Base-by-base conservation (phyloP, 2,888 invertebrate genomes). In the Chrysopilus asiliformis region DNA sequence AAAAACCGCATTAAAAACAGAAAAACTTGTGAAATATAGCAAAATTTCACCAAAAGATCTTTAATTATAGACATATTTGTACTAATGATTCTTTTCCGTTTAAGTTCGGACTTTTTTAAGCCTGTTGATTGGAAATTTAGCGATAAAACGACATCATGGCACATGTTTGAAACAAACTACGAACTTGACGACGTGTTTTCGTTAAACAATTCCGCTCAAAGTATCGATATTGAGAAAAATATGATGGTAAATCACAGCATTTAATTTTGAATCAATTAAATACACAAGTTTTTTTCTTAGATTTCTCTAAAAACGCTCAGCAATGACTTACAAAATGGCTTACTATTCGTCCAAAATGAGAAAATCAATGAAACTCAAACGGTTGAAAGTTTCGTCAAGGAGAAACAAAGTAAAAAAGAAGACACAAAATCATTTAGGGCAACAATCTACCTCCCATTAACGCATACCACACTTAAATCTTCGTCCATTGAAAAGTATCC, bases 121-220 rank as follows among this genome's bases (percentile, higher is more conserved):
- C 75, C 77, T 8, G 79, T 76, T 17, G 86, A 89, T 16, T 78
- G 80, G 71, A 87, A 83, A 55, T 79, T 80, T 53, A 66, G 77
- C 47, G 65, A 75, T 1, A 76, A 77, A 53, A 56, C 70, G 2
- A 74, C 74, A 15, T 77, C 74, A 44, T 90, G 87, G 86, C 72
- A 77, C 47, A 70, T 76, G 45, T 57, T 90, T 16, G 79, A 85
- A 51, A 77, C 83, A 45, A 72, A 72, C 48, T 75, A 82, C 52
- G 77, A 81, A 48, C 67, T 89, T 53, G 79, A 87, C 60, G 74
- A 79, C 49, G 61, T 78, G 10, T 79, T 82, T 55, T 76, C 81
- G 34, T 73, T 86, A 15, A 63, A 72, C 43, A 68, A 72, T 49
- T 68, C 74, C 20, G 47, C 52, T 4, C 20, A 26, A 25, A 53